phyloP scores from a whole-genome alignment of 2,797 vertebrate genomes.

The Luscinia luscinia region DNA sequence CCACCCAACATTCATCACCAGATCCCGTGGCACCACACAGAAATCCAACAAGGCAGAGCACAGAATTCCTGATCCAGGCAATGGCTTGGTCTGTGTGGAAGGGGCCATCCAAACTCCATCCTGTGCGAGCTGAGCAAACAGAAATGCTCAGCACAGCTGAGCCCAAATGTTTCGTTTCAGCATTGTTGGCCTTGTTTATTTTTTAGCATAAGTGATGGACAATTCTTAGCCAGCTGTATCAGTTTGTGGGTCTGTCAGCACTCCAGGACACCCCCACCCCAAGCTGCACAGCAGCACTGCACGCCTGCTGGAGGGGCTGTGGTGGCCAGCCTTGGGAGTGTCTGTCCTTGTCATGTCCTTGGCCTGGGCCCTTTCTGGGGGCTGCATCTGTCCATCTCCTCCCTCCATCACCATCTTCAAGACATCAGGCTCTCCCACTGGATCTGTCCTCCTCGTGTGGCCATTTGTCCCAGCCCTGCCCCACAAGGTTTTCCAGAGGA shows the following conservation, averaged over 20 bases:
- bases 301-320: neutral
- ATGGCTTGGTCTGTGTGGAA: neutral
- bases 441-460: neutral
- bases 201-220: neutral
- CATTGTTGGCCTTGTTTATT: neutral
- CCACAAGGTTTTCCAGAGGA: neutral
- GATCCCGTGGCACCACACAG: neutral
- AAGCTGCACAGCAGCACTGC: neutral
- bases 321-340: accelerated
- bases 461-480: neutral
- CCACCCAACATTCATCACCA: neutral
- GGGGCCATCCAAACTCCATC: neutral
- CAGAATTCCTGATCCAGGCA: neutral
- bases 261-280: neutral
- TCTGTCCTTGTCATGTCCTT: neutral
- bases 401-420: neutral
- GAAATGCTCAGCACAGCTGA: neutral
- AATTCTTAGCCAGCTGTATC: neutral
- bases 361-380: neutral
- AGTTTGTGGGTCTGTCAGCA: neutral
- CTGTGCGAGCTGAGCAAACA: neutral
- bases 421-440: neutral
- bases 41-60: neutral
- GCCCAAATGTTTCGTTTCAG: neutral
- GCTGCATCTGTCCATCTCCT: neutral